phyloP scores from a whole-genome alignment of 2,113 vertebrate species.

The Silurus asotus region DNA sequence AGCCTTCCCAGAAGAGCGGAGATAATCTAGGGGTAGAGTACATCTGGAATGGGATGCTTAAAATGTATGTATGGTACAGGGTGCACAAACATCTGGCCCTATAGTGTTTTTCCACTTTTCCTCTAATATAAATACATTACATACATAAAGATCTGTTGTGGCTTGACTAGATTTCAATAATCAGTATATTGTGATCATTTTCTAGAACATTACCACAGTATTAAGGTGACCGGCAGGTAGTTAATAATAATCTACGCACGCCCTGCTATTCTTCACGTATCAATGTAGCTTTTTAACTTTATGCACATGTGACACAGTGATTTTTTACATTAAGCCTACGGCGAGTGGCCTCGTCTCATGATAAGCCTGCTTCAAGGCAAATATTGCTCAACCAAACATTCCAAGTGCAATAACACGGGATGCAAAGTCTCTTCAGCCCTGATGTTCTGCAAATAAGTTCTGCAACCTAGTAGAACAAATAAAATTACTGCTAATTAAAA shows the following conservation, averaged over 20 bases:
- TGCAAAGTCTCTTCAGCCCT: conserved; percentile 27
- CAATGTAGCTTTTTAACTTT: conserved; percentile 39
- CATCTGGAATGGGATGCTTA: not conserved
- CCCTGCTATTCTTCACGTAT: not conserved
- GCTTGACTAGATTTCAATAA: not conserved
- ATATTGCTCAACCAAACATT: not conserved
- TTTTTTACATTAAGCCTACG: not conserved
- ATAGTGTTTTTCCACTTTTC: not conserved
- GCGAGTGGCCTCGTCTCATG: conserved; percentile 15
- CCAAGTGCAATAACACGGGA: conserved; percentile 17
- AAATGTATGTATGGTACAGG: not conserved
- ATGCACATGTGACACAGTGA: conserved; percentile 44
- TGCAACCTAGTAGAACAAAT: conserved; percentile 22
- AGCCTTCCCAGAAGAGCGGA: not conserved
- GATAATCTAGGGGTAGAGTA: not conserved
- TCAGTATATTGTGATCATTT: not conserved
- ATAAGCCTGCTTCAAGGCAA: conserved; percentile 24
- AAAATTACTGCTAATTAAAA: not conserved
- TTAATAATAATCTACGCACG: conserved; percentile 31
- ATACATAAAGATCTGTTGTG: not conserved
- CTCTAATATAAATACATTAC: not conserved
- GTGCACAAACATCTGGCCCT: not conserved
- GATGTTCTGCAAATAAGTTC: conserved; percentile 19
- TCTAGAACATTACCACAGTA: not conserved
- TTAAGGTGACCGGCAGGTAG: not conserved